Base-by-base conservation (phyloP, 2,797 vertebrate species). In the Adelosebastes latens region DNA sequence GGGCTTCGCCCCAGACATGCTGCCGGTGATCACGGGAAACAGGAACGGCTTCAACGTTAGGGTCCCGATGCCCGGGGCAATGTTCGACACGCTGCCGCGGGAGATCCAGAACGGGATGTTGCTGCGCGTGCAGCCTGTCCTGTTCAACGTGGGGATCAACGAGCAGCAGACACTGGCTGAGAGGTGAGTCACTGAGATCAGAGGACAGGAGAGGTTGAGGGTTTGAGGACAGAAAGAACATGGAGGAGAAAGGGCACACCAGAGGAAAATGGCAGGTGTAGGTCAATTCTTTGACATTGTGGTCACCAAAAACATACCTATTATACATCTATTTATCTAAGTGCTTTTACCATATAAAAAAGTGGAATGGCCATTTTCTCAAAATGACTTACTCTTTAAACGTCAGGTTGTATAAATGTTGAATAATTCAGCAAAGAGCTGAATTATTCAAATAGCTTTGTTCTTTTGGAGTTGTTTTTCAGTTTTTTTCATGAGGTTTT, bases 41-140 rank as follows among this genome's bases (percentile, higher is more conserved):
- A 95, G 96, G 83, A 97, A 96, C 12, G 99, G 99, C 72, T 99
- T 99, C 90, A 99, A 99, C 0, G 98, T 99, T 90, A 94, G 99
- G 82, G 96, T 99, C 34, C 97, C 98, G 2, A 92, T 99, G 94
- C 97, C 98, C 0, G 97, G 96, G 52, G 93, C 94, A 9, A 96
- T 99, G 94, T 99, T 99, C 22, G 99, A 99, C 83, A 92, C 96
- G 20, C 84, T 99, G 89, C 99, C 98, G 0, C 94, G 98, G 24
- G 99, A 99, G 95, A 98, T 99, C 87, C 99, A 99, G 90, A 99
- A 98, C 0, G 99, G 98, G 81, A 99, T 99, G 99, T 94, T 99
- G 70, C 96, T 99, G 86, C 97, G 98, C 5, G 98, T 99, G 79
- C 98, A 99, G 90, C 99, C 99, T 0, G 96, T 99, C 55, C 94